Evolutionary conservation across 1,140 invertebrate species (phyloP), one percentile per base, ranked within the genome.

Genomic region (Pollicipes pollicipes): DNA sequence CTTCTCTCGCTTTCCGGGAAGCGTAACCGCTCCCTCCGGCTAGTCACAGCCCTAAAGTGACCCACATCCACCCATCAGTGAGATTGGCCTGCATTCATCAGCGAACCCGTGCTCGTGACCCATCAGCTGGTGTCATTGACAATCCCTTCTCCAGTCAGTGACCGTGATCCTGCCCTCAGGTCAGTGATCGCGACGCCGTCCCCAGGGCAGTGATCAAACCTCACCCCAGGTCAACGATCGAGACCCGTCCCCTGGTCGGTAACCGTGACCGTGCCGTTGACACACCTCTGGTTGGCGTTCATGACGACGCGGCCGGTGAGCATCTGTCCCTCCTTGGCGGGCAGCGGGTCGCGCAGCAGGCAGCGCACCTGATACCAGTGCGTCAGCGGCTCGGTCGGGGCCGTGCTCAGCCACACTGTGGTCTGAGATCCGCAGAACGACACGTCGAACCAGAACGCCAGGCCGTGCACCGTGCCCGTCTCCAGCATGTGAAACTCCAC

Each of bases 391-490:
- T 98, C 95, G 27, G 95, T 98, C 0, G 97, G 97, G 13, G 95
- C 88, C 29, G 97, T 99, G n/a, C 95, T 98, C 6, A 99, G 81
- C 95, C 96, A 99, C 69, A 98, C 88, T 70, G 91, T 89, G 77
- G 93, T 88, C 72, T 86, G 87, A 70, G 87, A 88, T 31, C 97
- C 97, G 69, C 92, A 87, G 82, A 99, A 99, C 68, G 95, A 90
- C n/a, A 98, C 97, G 83, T 99, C 97, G 82, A 99, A 99, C 97
- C 97, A 99, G 82, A 99, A 98, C 28, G 97, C 97, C 71, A 99
- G 82, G 16, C 97, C 97, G 78, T 99, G 97, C 73, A 97, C 90
- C 72, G 94, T 93, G 68, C 93, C 95, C 29, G 95, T 90, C 79
- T 97, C 91, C 75, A 92, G 83, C 73, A 97, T 85, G 76, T 90